These are phyloP conservation scores for Climacteris rufus DNA, from an alignment of 2,113 vertebrate genomes.

Conservation along the genomic window DNA sequence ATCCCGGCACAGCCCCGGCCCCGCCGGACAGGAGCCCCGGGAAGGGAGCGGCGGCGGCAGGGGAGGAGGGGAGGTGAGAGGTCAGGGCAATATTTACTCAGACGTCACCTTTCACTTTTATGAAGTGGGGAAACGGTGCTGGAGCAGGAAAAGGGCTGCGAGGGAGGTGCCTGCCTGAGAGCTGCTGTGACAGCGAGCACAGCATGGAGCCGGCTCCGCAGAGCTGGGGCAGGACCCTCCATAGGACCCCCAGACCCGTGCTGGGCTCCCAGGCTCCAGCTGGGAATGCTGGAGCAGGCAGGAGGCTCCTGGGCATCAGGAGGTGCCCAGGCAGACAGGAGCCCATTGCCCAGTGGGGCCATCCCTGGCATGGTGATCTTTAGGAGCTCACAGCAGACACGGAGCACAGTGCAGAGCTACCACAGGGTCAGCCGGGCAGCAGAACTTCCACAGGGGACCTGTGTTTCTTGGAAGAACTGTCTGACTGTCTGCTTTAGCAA, in stretches of 20 bases:
- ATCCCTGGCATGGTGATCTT: accelerated
- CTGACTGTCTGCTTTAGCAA: background rate
- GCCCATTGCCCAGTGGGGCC: accelerated
- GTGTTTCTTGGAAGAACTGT: background rate
- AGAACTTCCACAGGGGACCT: background rate
- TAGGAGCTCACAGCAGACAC: background rate
- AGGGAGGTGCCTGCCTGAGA: background rate
- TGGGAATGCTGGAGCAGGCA: background rate
- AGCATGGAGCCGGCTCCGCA: accelerated
- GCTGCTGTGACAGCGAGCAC: background rate
- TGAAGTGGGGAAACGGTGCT: slow-evolving; percentile 40
- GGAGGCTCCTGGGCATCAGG: background rate
- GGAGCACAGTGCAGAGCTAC: accelerated
- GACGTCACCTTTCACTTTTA: slow-evolving; percentile 71
- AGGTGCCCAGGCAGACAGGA: background rate
- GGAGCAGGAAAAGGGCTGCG: slow-evolving; percentile 46
- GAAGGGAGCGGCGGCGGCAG: background rate
- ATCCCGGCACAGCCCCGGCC: accelerated
- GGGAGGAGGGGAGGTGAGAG: slow-evolving; percentile 58
- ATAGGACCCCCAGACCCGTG: no score
- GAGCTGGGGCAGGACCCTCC: background rate
- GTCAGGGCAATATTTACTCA: slow-evolving; percentile 73
- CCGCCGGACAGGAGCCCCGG: background rate
- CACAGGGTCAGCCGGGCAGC: accelerated
- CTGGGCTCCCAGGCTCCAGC: no score